These are phyloP conservation scores for Xiphydria camelus DNA, from an alignment of 2,888 invertebrate species.

Conservation along the genomic window DNA sequence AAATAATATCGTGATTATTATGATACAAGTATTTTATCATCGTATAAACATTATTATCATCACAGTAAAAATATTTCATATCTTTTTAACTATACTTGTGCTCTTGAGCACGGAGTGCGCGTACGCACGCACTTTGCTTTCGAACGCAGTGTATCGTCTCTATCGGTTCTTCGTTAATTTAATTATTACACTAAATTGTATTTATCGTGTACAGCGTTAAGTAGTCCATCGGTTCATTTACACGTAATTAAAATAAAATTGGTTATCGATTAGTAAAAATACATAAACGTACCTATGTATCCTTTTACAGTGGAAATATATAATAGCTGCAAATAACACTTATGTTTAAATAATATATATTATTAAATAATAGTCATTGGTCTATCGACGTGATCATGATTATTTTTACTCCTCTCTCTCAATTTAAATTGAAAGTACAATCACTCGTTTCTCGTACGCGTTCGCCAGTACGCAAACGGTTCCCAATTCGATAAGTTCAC, in stretches of 20 bases:
- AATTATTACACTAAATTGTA: slow-evolving; percentile 18
- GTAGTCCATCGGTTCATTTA: slow-evolving; percentile 46
- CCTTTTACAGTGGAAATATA: slow-evolving; percentile 32
- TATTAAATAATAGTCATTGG: slow-evolving; percentile 54
- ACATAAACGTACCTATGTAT: slow-evolving; percentile 38
- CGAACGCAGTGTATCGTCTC: no score
- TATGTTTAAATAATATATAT: slow-evolving; percentile 16
- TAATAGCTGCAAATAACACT: slow-evolving; percentile 38
- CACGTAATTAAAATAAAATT: slow-evolving; percentile 46
- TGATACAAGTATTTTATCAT: slow-evolving; percentile 51
- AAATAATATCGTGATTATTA: slow-evolving; percentile 47
- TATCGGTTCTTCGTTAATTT: slow-evolving; percentile 22
- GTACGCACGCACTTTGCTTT: slow-evolving; percentile 19
- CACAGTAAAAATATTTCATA: slow-evolving; percentile 57
- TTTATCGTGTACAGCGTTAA: slow-evolving; percentile 35
- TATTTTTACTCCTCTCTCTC: slow-evolving; percentile 5
- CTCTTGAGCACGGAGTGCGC: slow-evolving; percentile 25
- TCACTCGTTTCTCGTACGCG: no score
- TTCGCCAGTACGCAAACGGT: no score
- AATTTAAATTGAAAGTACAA: no score
- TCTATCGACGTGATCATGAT: slow-evolving; percentile 48
- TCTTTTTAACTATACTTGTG: slow-evolving; percentile 41
- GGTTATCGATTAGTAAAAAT: slow-evolving; percentile 48
- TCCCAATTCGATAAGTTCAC: no score
- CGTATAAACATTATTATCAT: slow-evolving; percentile 59